These are phyloP conservation scores for Babylonia areolata DNA, from an alignment of 1,140 invertebrate genomes.

Conservation along the genomic window DNA sequence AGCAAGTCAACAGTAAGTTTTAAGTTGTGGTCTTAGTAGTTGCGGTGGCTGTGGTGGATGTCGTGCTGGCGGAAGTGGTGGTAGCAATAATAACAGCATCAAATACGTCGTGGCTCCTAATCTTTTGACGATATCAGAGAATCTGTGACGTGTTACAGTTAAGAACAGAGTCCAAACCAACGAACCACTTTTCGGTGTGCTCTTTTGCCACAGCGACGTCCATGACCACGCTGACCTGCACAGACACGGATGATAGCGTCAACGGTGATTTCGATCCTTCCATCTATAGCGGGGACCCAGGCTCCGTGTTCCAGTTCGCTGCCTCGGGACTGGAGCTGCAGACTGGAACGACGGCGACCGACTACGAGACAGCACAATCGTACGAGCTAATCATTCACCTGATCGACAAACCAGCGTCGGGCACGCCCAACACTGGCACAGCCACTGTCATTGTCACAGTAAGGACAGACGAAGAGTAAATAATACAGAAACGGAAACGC, in stretches of 20 bases:
- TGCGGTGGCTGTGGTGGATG: no score
- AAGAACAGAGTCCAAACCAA: no score
- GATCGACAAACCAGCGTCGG: slow-evolving; percentile 36
- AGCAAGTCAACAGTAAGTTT: no score
- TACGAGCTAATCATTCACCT: slow-evolving; percentile 49
- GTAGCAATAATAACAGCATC: no score
- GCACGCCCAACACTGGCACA: slow-evolving; percentile 39
- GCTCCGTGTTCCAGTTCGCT: slow-evolving; percentile 21
- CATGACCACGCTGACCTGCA: slow-evolving; percentile 43
- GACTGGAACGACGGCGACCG: slow-evolving; percentile 40
- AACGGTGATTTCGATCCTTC: slow-evolving; percentile 42
- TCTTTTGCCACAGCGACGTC: slow-evolving; percentile 42
- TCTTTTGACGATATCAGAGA: no score
- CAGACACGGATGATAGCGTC: slow-evolving; percentile 42
- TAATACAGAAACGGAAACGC: no score
- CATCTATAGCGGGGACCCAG: slow-evolving; percentile 47
- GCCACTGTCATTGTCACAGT: slow-evolving; percentile 52
- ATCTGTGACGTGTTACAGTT: no score
- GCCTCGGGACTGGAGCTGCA: slow-evolving; percentile 41
- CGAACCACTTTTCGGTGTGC: no score
- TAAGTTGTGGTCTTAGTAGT: no score
- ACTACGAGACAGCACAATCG: slow-evolving; percentile 51
- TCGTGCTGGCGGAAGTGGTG: no score
- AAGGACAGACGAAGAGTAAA: no score
- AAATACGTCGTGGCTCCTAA: no score